These are phyloP conservation scores for Natrix natrix DNA, from an alignment of 2,797 vertebrate genomes.

Conservation along the genomic window DNA sequence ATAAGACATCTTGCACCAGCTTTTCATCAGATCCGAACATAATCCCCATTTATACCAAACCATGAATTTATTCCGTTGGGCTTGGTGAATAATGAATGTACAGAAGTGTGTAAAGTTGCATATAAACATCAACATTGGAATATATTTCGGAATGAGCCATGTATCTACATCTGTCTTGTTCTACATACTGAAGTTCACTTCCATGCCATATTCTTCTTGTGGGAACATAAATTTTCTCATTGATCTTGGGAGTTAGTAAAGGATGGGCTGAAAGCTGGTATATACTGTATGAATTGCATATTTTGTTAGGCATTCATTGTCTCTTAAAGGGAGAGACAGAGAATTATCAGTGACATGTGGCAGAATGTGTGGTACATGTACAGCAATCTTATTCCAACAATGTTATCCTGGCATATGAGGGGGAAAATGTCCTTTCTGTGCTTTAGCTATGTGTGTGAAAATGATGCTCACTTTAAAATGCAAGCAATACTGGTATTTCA, in stretches of 20 bases:
- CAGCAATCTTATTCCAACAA: background rate
- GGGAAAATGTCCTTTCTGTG: slow-evolving; percentile 19
- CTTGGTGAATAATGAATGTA: background rate
- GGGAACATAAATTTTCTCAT: background rate
- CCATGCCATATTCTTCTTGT: background rate
- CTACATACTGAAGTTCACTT: background rate
- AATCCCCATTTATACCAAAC: background rate
- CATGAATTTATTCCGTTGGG: background rate
- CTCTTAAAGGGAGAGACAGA: slow-evolving; percentile 18
- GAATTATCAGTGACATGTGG: background rate
- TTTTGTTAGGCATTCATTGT: slow-evolving; percentile 38
- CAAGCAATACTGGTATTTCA: slow-evolving; percentile 18
- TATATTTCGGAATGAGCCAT: background rate
- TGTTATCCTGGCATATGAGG: slow-evolving; percentile 12
- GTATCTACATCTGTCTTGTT: background rate
- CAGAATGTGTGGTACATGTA: background rate
- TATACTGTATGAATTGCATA: slow-evolving; percentile 34
- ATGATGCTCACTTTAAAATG: background rate
- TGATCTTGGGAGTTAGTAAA: slow-evolving; percentile 33
- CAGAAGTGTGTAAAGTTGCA: background rate
- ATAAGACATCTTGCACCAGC: background rate
- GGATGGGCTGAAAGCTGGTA: slow-evolving; percentile 15
- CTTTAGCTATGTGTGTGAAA: slow-evolving; percentile 35
- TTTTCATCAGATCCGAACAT: background rate
- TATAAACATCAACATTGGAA: background rate